Evolutionary conservation across 2,113 vertebrate genomes (phyloP).

Genomic region (Tamias sibiricus): DNA sequence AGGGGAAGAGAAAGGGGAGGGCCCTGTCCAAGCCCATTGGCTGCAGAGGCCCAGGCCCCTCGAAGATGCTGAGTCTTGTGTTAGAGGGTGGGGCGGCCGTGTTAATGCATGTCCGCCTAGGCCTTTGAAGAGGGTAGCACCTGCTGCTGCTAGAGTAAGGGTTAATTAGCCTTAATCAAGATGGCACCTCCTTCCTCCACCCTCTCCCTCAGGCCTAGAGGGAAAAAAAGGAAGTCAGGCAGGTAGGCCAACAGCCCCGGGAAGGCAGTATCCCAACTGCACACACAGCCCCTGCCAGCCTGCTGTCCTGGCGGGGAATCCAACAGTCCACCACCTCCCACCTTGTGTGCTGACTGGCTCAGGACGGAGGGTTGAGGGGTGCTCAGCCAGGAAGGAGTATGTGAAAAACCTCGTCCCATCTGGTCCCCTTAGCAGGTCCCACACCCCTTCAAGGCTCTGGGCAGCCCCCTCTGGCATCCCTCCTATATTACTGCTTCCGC

Average conservation of each 20-base stretch:
- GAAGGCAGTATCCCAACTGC: neutral
- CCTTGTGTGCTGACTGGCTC: neutral
- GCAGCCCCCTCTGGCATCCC: neutral
- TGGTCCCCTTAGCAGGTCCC: neutral
- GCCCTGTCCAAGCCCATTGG: neutral
- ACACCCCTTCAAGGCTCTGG: neutral
- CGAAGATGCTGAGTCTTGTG: slow-evolving; percentile 28
- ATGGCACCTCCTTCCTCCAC: slow-evolving; percentile 53
- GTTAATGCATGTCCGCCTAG: slow-evolving; percentile 2
- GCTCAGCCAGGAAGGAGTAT: neutral
- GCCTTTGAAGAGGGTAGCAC: slow-evolving; percentile 73
- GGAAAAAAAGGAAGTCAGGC: neutral
- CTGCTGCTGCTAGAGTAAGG: slow-evolving; percentile 6
- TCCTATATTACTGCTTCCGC: neutral
- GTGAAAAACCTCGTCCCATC: no score
- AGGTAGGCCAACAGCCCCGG: neutral
- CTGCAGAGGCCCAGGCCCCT: neutral
- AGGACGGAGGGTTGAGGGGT: neutral
- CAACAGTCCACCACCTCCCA: no score
- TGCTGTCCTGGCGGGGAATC: neutral
- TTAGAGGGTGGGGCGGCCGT: neutral
- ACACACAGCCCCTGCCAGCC: neutral
- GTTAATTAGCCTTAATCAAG: slow-evolving; percentile 75
- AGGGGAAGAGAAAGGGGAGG: neutral
- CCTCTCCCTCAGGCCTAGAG: slow-evolving; percentile 26